Base-by-base conservation (phyloP, 1,140 invertebrate species). In the Drosophila serrata region DNA sequence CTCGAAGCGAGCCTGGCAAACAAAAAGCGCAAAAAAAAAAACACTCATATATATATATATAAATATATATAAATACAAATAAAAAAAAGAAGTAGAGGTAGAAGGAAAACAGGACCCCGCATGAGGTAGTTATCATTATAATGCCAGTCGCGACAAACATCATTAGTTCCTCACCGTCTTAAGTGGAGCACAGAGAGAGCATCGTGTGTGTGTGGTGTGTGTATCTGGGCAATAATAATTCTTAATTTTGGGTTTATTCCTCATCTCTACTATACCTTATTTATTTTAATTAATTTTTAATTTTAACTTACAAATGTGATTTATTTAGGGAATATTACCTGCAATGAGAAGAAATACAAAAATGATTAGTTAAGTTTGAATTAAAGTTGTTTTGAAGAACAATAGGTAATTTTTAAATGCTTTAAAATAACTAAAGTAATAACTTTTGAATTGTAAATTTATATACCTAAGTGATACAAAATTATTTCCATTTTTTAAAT, bases 81-180 rank as follows among this genome's bases (percentile, higher is more conserved):
- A 37, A 37, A 45, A n/a, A 35, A 40, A 48, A 19, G 48, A 29
- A 56, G 24, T 31, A 15, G 24, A 56, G 11, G 9, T 22, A 15
- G 43, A 24, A 35, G 42, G 43, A 29, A 46, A 58, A 57, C 68
- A 74, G 60, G 51, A 74, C 48, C 49, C 68, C 43, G 43, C 37
- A 67, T 39, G 56, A 43, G 55, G 55, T 67, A 58, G 75, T 61
- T 75, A 84, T 84, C 70, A 80, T 67, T 70, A 70, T 75, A 62
- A 51, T 46, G 56, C 42, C 58, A 63, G 60, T 58, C 76, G 57
- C 59, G 59, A 64, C 68, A 79, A 68, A 70, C 69, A 75, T 65
- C 59, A 69, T 75, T 73, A 64, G 68, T 67, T 42, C 45, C 42
- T 56, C 68, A 37, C 19, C 59, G 53, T 53, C 27, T 61, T 46